Evolutionary conservation across 2,113 vertebrate species (phyloP), one percentile per base, ranked within the genome.

Genomic region (Phainopepla nitens): DNA sequence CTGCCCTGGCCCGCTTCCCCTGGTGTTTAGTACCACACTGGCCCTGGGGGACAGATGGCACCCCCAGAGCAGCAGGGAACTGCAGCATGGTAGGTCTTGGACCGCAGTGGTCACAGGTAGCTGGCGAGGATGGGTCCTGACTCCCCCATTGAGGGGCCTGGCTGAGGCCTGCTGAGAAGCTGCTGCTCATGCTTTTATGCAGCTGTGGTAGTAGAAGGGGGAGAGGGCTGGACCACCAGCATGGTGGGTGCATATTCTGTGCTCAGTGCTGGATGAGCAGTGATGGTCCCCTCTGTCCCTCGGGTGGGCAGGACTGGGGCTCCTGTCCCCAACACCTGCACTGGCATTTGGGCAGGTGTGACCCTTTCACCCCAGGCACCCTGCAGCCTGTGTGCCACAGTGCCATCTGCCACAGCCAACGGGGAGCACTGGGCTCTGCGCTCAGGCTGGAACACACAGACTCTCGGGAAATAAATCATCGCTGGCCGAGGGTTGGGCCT

Each of bases 371-470:
- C 20, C 16, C 54, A 44, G 56, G 35, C 50, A 6, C 24, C 23
- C 36, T 29, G 57, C 56, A 76, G 61, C 41, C 61, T 17, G 19
- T 25, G 3, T 28, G 35, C 19, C 57, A 10, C 2, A 2, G 73
- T 12, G 9, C 73, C 7, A 4, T 15, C 75, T 1, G 1, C 27
- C 15, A 0, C 20, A 13, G 44, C 28, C 53, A 54, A 0, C 33
- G 7, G 36, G 14, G 41, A 35, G 21, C 19, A 29, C 11, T 3
- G 23, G 60, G 35, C 33, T 58, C 39, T 64, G 58, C 1, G 0
- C 60, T 35, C 79, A 47, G 47, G 6, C 6, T 50, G 44, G 31
- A 66, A 47, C 22, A 12, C 23, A 24, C 41, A 25, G 35, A 3
- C 23, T 20, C 36, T 29, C 0, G 0, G 36, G 36, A 91, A 39